Evolutionary conservation across 2,797 vertebrate species (phyloP), one percentile per base, ranked within the genome.

Genomic region (Anolis apletophallus): DNA sequence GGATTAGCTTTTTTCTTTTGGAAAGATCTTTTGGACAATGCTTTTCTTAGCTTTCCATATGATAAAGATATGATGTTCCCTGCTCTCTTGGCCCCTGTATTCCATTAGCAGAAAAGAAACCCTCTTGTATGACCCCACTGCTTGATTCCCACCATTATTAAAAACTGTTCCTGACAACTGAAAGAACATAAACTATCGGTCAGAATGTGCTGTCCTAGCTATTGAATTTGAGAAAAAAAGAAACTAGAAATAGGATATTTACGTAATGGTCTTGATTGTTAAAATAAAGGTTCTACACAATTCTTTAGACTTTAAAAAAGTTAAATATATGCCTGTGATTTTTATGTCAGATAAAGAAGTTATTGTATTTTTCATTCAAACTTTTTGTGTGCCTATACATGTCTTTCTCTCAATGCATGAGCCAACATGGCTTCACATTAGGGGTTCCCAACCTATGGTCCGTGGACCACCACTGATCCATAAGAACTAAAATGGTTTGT

Each of bases 201-300:
- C 85, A 90, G 55, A 0, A 0, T 40, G n/a, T 85, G 75, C 87
- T 91, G 89, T 55, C 17, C 12, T 29, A 36, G 61, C 17, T 19
- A 72, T 77, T 78, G 59, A 17, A 61, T 91, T 92, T 85, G n/a
- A 77, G 68, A 72, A 75, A 77, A 71, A 75, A 68, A 59, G 46
- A 55, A 19, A 32, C 64, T 7, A 50, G 87, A 89, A 80, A 46
- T 46, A 90, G 21, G 91, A 85, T 72, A 86, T 84, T 90, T 74
- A 68, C 89, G 87, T 89, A 91, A 91, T 80, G 90, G 5, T 80
- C 84, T 92, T 29, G 2, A 26, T 55, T 26, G 14, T 80, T 92
- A 80, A 90, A 90, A 91, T 88, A 91, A 89, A 92, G 89, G 89
- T 64, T 29, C 61, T 80, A 81, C 90, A 83, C 88, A 91, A 90